Conservation (phyloP, 1,140 invertebrate species). For the Diorhabda elongata region DNA sequence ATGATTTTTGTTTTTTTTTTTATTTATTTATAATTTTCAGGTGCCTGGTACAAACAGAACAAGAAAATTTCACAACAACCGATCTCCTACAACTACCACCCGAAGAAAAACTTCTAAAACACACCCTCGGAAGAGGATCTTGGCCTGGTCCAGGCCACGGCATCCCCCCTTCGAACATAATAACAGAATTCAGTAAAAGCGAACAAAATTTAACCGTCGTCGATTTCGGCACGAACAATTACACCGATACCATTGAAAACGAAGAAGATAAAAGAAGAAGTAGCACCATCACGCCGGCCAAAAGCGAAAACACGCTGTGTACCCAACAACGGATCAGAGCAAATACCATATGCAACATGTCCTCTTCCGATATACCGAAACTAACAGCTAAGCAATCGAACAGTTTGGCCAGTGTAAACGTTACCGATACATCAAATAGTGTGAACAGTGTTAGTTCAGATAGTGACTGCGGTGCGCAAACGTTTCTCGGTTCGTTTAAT, state of each 20-base stretch:
- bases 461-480: slow-evolving; percentile 51
- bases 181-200: slow-evolving; percentile 77
- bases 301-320: slow-evolving; percentile 71
- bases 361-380: slow-evolving; percentile 62
- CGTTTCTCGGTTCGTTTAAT: slow-evolving; percentile 34
- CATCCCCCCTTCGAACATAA: slow-evolving; percentile 53
- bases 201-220: slow-evolving; percentile 69
- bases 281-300: slow-evolving; percentile 57
- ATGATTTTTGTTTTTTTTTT: too few relatives aligned
- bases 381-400: slow-evolving; percentile 58
- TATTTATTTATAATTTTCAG: slow-evolving; percentile 38
- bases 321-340: slow-evolving; percentile 33
- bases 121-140: slow-evolving; percentile 69
- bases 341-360: slow-evolving; percentile 55
- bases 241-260: not conserved
- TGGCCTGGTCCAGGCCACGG: slow-evolving; percentile 80
- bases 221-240: slow-evolving; percentile 36
- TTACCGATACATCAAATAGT: slow-evolving; percentile 58
- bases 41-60: slow-evolving; percentile 13
- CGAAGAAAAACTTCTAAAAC: slow-evolving; percentile 71
- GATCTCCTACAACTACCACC: slow-evolving; percentile 65
- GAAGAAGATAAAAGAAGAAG: not conserved
- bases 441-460: slow-evolving; percentile 59
- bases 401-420: slow-evolving; percentile 50
- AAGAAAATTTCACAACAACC: slow-evolving; percentile 31